Evolutionary conservation across 2,797 vertebrate genomes (phyloP), one percentile per base, ranked within the genome.

Genomic region (Caiman crocodilus): DNA sequence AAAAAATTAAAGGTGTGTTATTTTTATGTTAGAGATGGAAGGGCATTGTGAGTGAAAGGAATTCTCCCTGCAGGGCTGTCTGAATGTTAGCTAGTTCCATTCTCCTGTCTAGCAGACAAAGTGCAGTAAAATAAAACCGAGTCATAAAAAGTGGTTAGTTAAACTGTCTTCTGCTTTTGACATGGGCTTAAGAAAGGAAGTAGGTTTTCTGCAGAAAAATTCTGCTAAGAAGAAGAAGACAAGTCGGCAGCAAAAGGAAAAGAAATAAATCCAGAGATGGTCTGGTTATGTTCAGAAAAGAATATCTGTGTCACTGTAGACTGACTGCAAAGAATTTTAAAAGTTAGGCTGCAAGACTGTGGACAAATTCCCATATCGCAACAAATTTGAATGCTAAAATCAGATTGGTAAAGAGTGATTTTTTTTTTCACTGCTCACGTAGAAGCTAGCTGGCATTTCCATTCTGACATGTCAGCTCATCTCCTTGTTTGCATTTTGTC

Each of bases 81-180:
- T 93, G 89, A 94, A 86, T 14, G 63, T 82, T 86, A 79, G 94
- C 94, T 93, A 94, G 10, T 60, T 88, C 69, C 59, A 63, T 56
- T 74, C 90, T 88, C 90, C 91, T 92, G 92, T 95, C 92, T 84
- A 93, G 91, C 91, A 86, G 86, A 96, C 96, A 95, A 80, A 85
- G 59, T 63, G 57, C 78, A 82, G n/a, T 93, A 87, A 94, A 85
- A 87, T 95, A 90, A 93, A 94, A 90, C 50, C 0, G 76, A 86
- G 59, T 95, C 84, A 95, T 95, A 96, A 94, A 96, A 94, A 88
- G 87, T 77, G 65, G 82, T 91, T 90, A 71, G 59, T 96, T 90
- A 96, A 88, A 78, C 56, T 88, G 67, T 67, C 92, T 92, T 71
- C 69, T n/a, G 61, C 57, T 79, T 55, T 75, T 80, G 84, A 83